These are phyloP conservation scores for Orchesella cincta DNA, from an alignment of 1,140 invertebrate species.

Conservation along the genomic window DNA sequence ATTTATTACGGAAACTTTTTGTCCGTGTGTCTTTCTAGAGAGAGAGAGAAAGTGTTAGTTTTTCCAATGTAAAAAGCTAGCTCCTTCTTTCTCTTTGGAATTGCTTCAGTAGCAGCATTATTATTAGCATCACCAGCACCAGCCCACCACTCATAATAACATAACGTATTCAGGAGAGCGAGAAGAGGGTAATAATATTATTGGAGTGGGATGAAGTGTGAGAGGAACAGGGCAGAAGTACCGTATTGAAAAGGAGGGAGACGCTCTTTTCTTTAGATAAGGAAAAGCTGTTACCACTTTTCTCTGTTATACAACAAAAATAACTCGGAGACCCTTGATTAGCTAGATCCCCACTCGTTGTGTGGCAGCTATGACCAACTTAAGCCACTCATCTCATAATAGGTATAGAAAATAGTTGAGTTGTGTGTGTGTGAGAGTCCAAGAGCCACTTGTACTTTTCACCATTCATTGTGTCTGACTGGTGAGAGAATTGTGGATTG, in stretches of 20 bases:
- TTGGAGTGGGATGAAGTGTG: background rate
- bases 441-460: too few relatives aligned
- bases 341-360: too few relatives aligned
- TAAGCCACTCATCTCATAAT: too few relatives aligned
- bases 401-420: too few relatives aligned
- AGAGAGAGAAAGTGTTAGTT: background rate
- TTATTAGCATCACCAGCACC: background rate
- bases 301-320: background rate
- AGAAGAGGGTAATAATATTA: too few relatives aligned
- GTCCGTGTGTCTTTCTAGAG: background rate
- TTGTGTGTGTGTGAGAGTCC: too few relatives aligned
- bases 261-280: background rate
- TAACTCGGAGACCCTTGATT: too few relatives aligned
- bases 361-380: too few relatives aligned
- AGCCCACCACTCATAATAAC: background rate
- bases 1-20: slow-evolving; percentile 50
- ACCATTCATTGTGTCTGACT: too few relatives aligned
- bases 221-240: background rate
- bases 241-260: background rate
- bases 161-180: background rate
- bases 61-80: background rate
- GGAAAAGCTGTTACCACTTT: background rate
- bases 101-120: background rate
- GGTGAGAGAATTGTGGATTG: too few relatives aligned
- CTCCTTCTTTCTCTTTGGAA: background rate